Base-by-base conservation (phyloP, 2,113 vertebrate genomes). In the Psettodes erumei region DNA sequence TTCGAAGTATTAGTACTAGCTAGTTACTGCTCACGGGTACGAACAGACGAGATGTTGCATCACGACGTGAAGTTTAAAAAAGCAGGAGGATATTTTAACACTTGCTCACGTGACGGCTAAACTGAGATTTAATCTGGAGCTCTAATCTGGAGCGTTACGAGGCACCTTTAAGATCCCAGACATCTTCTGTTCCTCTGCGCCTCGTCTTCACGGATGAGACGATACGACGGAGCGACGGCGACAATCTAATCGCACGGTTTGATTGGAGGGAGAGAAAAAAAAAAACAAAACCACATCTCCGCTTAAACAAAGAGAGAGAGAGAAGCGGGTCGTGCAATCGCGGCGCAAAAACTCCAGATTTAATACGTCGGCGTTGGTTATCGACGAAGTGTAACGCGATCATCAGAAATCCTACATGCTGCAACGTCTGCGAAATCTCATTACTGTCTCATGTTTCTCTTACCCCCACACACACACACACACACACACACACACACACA, bases 321-420 rank as follows among this genome's bases (percentile, higher is more conserved):
- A 77, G 75, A 87, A 82, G 67, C 60, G 79, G 76, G 79, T 85
- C 84, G 77, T 56, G 73, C 68, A 73, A 86, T 90, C 78, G 40
- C 40, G 48, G 23, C 58, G 7, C 6, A 68, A 51, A 30, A 66
- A 58, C 67, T 61, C 64, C 37, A n/a, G 59, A 90, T 89, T 85
- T 81, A 88, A 86, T 88, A 84, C 69, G 11, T 86, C 89, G n/a
- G 77, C 81, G 67, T 61, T 77, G 75, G 82, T 71, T 90, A 92
- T 92, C 64, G 89, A 91, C 86, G n/a, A 65, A 84, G 64, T 67
- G 89, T 75, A 90, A 92, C 82, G 81, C 68, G 89, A 91, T 88
- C 91, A 75, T 89, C 85, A 87, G 70, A 90, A 85, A 88, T 87
- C 86, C 87, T 82, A 84, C 84, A 87, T 70, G 82, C 42, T 80